A percentile compares a stretch with the other conserved stretches of the same genome.
phyloP scores from a whole-genome alignment of 2,888 invertebrate genomes.

The Tetanocera ferruginea region DNA sequence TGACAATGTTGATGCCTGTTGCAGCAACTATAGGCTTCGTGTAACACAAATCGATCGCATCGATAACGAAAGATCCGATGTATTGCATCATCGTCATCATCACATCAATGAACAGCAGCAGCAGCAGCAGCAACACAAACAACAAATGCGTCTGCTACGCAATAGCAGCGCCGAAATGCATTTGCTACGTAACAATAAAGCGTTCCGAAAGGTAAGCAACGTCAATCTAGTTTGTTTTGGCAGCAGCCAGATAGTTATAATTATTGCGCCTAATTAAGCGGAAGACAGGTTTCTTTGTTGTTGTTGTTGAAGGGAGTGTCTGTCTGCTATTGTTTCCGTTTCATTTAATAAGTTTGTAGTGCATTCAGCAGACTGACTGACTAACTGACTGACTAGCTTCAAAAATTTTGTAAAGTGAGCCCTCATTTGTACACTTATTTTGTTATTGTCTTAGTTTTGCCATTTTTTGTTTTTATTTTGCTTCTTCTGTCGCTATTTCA shows the following conservation, averaged over 20 bases:
- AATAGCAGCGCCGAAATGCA: slow-evolving; percentile 50
- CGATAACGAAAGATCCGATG: slow-evolving; percentile 17
- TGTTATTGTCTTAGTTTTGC: background rate
- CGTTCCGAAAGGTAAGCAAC: slow-evolving; percentile 59
- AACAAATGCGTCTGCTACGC: slow-evolving; percentile 38
- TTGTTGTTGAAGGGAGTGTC: background rate
- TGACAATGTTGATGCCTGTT: slow-evolving; percentile 13
- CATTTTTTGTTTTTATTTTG: background rate
- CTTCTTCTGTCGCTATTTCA: no score
- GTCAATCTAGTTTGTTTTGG: background rate
- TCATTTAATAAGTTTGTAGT: background rate
- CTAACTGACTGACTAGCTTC: background rate
- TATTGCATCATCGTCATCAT: slow-evolving; percentile 20
- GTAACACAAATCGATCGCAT: slow-evolving; percentile 5
- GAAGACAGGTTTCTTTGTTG: slow-evolving; percentile 47
- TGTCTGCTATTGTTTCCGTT: background rate
- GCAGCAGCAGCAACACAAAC: slow-evolving; percentile 42
- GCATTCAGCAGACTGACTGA: background rate
- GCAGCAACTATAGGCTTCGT: slow-evolving; percentile 10
- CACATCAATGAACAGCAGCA: slow-evolving; percentile 1
- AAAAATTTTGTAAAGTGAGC: no score
- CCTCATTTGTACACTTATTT: background rate
- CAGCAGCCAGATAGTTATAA: slow-evolving; percentile 44
- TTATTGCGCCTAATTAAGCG: slow-evolving; percentile 56
- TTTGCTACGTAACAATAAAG: slow-evolving; percentile 54